These are phyloP conservation scores for Haliclystus octoradiatus DNA, from an alignment of 30 jellyfish, hydroid and myxozoan genomes.

Conservation along the genomic window DNA sequence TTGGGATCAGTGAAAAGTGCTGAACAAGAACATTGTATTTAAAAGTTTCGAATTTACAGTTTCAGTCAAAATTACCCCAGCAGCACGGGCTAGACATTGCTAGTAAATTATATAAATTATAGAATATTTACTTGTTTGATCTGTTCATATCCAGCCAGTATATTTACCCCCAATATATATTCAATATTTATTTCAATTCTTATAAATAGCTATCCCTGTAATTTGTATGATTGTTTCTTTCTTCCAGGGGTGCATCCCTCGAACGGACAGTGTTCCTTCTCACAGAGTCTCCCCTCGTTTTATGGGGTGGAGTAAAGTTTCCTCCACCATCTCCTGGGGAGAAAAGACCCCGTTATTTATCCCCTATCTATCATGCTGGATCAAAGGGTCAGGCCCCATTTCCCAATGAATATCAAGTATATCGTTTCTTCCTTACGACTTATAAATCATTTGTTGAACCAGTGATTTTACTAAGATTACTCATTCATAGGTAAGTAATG, in stretches of 20 bases:
- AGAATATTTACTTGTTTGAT: too few relatives aligned
- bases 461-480: slow-evolving; percentile 60
- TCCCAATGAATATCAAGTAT: slow-evolving; percentile 71
- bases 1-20: too few relatives aligned
- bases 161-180: too few relatives aligned
- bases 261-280: slow-evolving; percentile 64
- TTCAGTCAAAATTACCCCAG: too few relatives aligned
- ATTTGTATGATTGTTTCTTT: background rate
- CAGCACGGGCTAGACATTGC: too few relatives aligned
- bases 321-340: slow-evolving; percentile 75
- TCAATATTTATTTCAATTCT: too few relatives aligned
- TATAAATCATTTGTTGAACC: slow-evolving; percentile 81
- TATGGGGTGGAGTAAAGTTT: slow-evolving; percentile 78
- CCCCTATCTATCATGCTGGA: slow-evolving; percentile 19
- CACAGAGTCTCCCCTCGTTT: slow-evolving; percentile 41
- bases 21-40: too few relatives aligned
- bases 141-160: too few relatives aligned
- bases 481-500: slow-evolving; percentile 51
- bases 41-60: too few relatives aligned
- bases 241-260: slow-evolving; percentile 54
- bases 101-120: too few relatives aligned
- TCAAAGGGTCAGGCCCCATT: slow-evolving; percentile 19
- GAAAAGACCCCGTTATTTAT: slow-evolving; percentile 9
- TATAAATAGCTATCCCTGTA: too few relatives aligned
- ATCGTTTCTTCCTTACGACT: slow-evolving; percentile 59